Conservation (phyloP, 30 jellyfish, hydroid and myxozoan genomes). For the Chrysaora quinquecirrha region DNA sequence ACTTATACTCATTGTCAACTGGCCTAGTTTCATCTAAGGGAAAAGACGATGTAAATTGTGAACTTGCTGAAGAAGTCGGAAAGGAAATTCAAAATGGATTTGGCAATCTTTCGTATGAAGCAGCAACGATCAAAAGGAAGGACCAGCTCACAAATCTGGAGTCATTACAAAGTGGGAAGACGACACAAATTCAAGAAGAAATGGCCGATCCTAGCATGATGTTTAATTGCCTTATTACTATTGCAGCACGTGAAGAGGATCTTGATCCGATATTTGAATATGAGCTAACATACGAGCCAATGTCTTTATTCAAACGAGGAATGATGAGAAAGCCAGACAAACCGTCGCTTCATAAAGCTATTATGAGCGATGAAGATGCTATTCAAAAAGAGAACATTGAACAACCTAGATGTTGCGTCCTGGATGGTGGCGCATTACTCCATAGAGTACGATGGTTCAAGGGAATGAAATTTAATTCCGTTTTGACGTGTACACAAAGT, state of each 20-base stretch:
- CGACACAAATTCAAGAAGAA: neutral
- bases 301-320: conserved; percentile 35
- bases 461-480: conserved; percentile 23
- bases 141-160: conserved; percentile 14
- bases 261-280: conserved; percentile 26
- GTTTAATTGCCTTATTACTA: conserved; percentile 43
- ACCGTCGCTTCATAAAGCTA: conserved; percentile 36
- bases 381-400: neutral
- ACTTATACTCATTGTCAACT: conserved; percentile 3
- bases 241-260: conserved; percentile 31
- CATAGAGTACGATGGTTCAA: conserved; percentile 54
- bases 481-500: conserved; percentile 19
- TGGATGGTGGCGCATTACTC: conserved; percentile 65
- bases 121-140: conserved; percentile 36
- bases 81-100: conserved; percentile 18
- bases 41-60: conserved; percentile 24
- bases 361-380: neutral
- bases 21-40: conserved; percentile 26
- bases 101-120: neutral
- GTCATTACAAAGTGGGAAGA: conserved; percentile 8
- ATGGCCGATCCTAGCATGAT: conserved; percentile 25
- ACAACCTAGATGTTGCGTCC: neutral
- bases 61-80: conserved; percentile 61
- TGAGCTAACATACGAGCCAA: conserved; percentile 44
- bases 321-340: conserved; percentile 59